Evolutionary conservation across 1,140 invertebrate species (phyloP).

Genomic region (Bombus affinis): DNA sequence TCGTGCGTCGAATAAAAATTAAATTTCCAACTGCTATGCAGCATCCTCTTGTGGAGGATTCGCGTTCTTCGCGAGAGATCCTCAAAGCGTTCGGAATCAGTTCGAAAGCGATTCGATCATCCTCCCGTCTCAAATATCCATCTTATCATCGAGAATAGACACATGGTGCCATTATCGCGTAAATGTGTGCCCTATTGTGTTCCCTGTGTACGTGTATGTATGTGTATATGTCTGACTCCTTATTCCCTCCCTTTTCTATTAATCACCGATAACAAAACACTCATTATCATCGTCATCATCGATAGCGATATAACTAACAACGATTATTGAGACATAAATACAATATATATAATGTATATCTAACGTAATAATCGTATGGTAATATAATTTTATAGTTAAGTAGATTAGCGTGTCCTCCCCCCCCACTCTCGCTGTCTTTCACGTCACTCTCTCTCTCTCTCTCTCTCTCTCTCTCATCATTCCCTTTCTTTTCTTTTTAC

Average conservation of each 20-base stretch:
- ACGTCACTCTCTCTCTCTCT: constrained; percentile 1
- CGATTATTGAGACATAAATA: constrained; percentile 81
- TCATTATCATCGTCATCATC: constrained; percentile 9
- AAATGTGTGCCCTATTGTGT: background rate
- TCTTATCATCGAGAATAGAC: background rate
- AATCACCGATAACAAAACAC: constrained; percentile 40
- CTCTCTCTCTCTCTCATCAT: background rate
- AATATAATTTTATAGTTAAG: constrained; percentile 77
- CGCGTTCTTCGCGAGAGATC: background rate
- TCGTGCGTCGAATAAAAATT: background rate
- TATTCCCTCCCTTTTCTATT: constrained; percentile 33
- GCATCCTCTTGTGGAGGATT: background rate
- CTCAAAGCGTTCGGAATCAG: background rate
- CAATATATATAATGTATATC: constrained; percentile 79
- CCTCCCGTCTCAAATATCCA: background rate
- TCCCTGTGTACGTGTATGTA: constrained; percentile 14
- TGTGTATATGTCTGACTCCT: constrained; percentile 20
- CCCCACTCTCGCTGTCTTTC: constrained; percentile 19
- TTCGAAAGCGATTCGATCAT: background rate
- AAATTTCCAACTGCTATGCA: background rate
- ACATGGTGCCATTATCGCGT: background rate
- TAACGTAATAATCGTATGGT: constrained; percentile 77
- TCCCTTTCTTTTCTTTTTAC: constrained; percentile 11
- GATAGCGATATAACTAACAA: constrained; percentile 78
- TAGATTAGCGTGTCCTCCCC: constrained; percentile 75